A percentile compares a stretch with the other conserved stretches of the same genome.
Evolutionary conservation across 2,797 vertebrate genomes (phyloP).

Genomic region (Cryptoprocta ferox): DNA sequence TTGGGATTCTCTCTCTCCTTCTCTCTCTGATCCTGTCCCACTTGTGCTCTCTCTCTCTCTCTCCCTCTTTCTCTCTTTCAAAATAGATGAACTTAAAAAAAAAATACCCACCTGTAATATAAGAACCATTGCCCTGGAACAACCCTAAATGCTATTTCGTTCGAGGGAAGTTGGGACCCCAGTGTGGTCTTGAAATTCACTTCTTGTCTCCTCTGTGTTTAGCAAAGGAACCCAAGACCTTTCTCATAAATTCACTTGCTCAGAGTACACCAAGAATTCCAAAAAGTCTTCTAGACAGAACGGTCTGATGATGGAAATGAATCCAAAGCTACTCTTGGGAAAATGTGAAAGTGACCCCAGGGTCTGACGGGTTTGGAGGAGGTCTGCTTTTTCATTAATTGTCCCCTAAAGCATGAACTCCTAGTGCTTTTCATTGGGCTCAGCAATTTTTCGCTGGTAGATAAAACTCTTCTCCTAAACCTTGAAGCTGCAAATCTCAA

Average conservation of each 20-base stretch:
- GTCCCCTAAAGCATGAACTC: background rate
- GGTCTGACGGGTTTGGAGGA: background rate
- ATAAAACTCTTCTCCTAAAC: background rate
- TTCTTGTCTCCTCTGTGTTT: conserved; percentile 28
- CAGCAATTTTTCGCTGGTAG: conserved; percentile 20
- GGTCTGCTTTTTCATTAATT: conserved; percentile 59
- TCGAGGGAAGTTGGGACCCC: background rate
- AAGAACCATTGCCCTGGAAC: background rate
- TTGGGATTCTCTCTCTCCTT: too few relatives aligned
- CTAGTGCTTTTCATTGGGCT: conserved; percentile 23
- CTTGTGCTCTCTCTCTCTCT: too few relatives aligned
- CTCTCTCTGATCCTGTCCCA: too few relatives aligned
- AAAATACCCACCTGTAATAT: background rate
- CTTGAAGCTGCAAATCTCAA: conserved; percentile 31
- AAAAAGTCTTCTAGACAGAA: conserved; percentile 16
- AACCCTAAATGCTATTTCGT: background rate
- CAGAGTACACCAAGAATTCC: background rate
- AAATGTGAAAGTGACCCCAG: conserved; percentile 24
- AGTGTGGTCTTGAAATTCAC: conserved; percentile 21
- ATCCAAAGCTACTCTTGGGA: background rate
- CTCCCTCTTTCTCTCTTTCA: too few relatives aligned
- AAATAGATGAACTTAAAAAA: too few relatives aligned
- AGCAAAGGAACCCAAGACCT: background rate
- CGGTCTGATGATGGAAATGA: background rate
- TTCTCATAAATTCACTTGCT: background rate